Evolutionary conservation across 1,140 invertebrate species (phyloP).

Genomic region (Cherax destructor): DNA sequence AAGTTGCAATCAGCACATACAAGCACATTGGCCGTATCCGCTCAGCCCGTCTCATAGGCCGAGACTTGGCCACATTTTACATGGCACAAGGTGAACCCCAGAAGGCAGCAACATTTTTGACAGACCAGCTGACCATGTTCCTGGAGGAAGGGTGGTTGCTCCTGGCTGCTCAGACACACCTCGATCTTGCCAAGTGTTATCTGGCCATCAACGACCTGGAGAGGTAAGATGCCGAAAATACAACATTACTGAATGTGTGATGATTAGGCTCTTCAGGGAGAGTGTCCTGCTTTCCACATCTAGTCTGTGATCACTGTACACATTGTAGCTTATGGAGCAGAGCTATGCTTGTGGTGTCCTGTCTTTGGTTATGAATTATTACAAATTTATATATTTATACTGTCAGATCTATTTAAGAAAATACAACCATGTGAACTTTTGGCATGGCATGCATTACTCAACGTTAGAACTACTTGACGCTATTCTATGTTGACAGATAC

Average conservation of each 20-base stretch:
- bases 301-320: no score
- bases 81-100: constrained; percentile 89
- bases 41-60: constrained; percentile 90
- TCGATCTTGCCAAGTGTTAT: constrained; percentile 91
- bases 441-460: no score
- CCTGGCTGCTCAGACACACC: constrained; percentile 86
- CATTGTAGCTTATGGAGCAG: no score
- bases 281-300: no score
- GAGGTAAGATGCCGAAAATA: constrained; percentile 74
- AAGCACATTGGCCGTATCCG: constrained; percentile 94
- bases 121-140: constrained; percentile 90
- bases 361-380: no score
- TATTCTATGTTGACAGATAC: constrained; percentile 69
- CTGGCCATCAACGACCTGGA: constrained; percentile 85
- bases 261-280: no score
- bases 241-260: background rate
- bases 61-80: constrained; percentile 93
- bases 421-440: no score
- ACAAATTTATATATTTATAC: no score
- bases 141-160: constrained; percentile 90
- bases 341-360: no score
- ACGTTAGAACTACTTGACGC: no score
- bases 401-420: no score
- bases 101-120: constrained; percentile 91
- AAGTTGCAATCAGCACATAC: constrained; percentile 96